Evolutionary conservation across 2,113 vertebrate genomes (phyloP), one percentile per base, ranked within the genome.

Genomic region (Oreamnos americanus): DNA sequence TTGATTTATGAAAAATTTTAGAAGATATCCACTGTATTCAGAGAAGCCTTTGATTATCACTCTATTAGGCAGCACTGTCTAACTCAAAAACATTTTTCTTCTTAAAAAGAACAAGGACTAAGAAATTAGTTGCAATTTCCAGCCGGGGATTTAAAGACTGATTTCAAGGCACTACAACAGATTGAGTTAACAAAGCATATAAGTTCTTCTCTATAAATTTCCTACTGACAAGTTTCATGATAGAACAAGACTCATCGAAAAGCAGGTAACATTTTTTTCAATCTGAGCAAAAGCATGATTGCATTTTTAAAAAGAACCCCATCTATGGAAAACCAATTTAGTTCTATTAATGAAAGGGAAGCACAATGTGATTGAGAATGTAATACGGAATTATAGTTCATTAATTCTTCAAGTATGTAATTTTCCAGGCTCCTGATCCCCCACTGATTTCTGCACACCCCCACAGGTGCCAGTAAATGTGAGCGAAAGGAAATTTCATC

Each of bases 391-490:
- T 99, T 98, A 98, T 97, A 98, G 98, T 98, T 98, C 98, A 98
- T 99, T 99, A 99, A 98, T 98, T 99, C 99, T 98, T 98, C 98
- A 98, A 99, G 98, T 98, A 98, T 97, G 97, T 95, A 98, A 99
- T 99, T 99, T 99, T 98, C 98, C 98, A 99, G 98, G 96, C 96
- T 98, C 96, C 97, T 98, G 98, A 97, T 98, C 98, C 93, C 97
- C 98, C 98, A 98, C 81, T 98, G 98, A 99, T 99, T 99, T 98
- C 96, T 98, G 96, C 85, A 98, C 95, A 98, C 97, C 95, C 98
- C 90, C 95, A 97, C 6, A 98, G 96, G 96, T 98, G 87, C 97
- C 97, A 92, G 92, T 98, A 98, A 98, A 98, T 98, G 98, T 97
- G 98, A 98, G 96, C 51, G 98, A 98, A 98, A 98, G 96, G 93